A percentile compares a stretch with the other conserved stretches of the same genome.
These are phyloP conservation scores for Spondyliosoma cantharus DNA, from an alignment of 2,797 vertebrate genomes.

Conservation along the genomic window DNA sequence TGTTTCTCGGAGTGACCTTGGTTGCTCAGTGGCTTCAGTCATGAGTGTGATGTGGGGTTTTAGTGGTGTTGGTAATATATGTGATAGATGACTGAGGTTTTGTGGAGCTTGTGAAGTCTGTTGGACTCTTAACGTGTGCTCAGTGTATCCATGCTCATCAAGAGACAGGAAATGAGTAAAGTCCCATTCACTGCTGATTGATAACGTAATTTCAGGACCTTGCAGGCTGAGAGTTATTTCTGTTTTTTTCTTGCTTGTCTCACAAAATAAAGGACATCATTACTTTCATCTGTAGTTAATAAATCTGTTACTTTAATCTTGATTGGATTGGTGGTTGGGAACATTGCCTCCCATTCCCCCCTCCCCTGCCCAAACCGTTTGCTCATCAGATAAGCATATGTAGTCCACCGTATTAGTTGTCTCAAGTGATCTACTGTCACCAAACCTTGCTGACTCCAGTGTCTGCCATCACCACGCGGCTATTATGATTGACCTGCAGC, in stretches of 20 bases:
- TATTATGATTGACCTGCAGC: constrained; percentile 78
- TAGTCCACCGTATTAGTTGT: constrained; percentile 61
- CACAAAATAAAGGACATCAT: constrained; percentile 34
- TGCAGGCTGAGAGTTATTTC: constrained; percentile 21
- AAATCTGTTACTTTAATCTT: constrained; percentile 42
- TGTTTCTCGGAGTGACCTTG: constrained; percentile 59
- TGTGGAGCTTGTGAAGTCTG: constrained; percentile 36
- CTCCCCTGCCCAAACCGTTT: constrained; percentile 42
- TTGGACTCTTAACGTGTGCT: constrained; percentile 3
- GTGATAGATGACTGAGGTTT: constrained; percentile 53
- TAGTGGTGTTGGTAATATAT: constrained; percentile 45
- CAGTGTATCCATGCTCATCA: neutral
- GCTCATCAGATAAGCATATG: constrained; percentile 72
- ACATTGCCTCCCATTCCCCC: constrained; percentile 26
- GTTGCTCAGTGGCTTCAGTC: constrained; percentile 35
- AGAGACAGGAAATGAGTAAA: constrained; percentile 42
- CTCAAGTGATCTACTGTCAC: constrained; percentile 75
- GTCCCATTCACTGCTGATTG: constrained; percentile 35
- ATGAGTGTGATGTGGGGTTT: constrained; percentile 49
- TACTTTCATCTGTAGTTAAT: constrained; percentile 43
- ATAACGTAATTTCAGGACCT: constrained; percentile 31
- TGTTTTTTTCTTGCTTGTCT: constrained; percentile 25
- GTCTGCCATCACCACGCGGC: constrained; percentile 58
- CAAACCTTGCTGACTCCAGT: constrained; percentile 69
- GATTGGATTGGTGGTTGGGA: constrained; percentile 35